Percentiles rank a stretch among this genome's conserved stretches.
Conservation (phyloP, 1,140 invertebrate genomes). For the Drosophila funebris region DNA sequence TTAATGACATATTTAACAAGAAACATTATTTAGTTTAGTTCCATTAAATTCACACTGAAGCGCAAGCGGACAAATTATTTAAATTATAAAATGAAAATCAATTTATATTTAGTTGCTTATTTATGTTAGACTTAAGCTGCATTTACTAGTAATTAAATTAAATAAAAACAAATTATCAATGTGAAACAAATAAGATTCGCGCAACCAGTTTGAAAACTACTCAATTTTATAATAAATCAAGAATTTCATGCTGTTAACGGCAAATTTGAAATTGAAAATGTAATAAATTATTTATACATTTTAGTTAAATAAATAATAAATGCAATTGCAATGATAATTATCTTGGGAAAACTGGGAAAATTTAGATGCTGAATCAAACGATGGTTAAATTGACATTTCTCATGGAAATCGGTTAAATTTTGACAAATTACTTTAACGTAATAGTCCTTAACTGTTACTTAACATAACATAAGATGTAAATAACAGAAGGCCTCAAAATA, state of each 20-base stretch:
- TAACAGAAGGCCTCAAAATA: no score
- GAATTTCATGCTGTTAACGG: slow-evolving; percentile 23
- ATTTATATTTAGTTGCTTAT: slow-evolving; percentile 80
- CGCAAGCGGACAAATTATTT: slow-evolving; percentile 8
- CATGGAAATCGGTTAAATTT: no score
- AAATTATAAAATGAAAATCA: slow-evolving; percentile 51
- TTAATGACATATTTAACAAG: slow-evolving; percentile 49
- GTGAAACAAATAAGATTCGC: slow-evolving; percentile 12
- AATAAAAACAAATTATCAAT: slow-evolving; percentile 54
- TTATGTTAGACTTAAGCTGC: slow-evolving; percentile 81
- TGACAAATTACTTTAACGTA: no score
- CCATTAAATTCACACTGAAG: slow-evolving; percentile 31
- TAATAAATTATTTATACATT: slow-evolving; percentile 66
- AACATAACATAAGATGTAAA: no score
- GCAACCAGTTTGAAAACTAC: neutral
- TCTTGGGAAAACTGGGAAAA: neutral
- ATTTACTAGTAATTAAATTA: slow-evolving; percentile 82
- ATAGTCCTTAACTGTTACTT: no score
- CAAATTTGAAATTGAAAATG: slow-evolving; percentile 40
- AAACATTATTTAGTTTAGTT: slow-evolving; percentile 48
- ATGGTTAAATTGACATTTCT: no score
- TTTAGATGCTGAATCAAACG: neutral
- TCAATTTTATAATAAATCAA: neutral
- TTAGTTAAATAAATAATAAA: slow-evolving; percentile 57
- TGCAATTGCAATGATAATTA: slow-evolving; percentile 19